These are phyloP conservation scores for Tyrophagus putrescentiae DNA, from an alignment of 1,140 invertebrate genomes.

Conservation along the genomic window DNA sequence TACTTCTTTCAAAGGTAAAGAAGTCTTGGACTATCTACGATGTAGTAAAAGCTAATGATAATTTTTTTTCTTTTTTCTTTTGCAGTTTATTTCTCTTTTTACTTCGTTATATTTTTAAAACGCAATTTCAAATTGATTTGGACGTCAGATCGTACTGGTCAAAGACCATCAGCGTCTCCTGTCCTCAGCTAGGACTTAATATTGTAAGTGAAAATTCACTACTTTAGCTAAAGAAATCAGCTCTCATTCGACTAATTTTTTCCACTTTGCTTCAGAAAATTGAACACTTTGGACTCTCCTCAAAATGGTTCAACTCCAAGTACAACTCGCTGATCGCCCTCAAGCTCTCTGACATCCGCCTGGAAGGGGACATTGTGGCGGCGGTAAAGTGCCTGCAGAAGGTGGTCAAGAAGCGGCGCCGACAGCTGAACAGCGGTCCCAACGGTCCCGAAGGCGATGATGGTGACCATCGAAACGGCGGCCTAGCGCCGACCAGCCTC, in stretches of 20 bases:
- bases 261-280: constrained; percentile 15
- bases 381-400: constrained; percentile 19
- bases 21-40: neutral
- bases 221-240: neutral
- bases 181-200: neutral
- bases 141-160: constrained; percentile 20
- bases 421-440: too few species aligned
- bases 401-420: neutral
- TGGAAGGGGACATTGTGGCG: constrained; percentile 25
- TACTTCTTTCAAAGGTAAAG: constrained; percentile 8
- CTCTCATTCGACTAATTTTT: neutral
- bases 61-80: neutral
- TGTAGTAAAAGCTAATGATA: neutral
- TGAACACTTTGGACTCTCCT: constrained; percentile 22
- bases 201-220: constrained; percentile 3
- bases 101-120: neutral
- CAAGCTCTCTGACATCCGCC: constrained; percentile 24
- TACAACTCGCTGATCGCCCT: constrained; percentile 22
- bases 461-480: constrained; percentile 4
- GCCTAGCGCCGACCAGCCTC: neutral
- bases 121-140: constrained; percentile 10
- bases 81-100: neutral
- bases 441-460: too few species aligned
- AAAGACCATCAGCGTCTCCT: neutral
- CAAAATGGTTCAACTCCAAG: constrained; percentile 21